Base-by-base conservation (phyloP, 2,888 invertebrate genomes). In the Tanaodytes sp. region DNA sequence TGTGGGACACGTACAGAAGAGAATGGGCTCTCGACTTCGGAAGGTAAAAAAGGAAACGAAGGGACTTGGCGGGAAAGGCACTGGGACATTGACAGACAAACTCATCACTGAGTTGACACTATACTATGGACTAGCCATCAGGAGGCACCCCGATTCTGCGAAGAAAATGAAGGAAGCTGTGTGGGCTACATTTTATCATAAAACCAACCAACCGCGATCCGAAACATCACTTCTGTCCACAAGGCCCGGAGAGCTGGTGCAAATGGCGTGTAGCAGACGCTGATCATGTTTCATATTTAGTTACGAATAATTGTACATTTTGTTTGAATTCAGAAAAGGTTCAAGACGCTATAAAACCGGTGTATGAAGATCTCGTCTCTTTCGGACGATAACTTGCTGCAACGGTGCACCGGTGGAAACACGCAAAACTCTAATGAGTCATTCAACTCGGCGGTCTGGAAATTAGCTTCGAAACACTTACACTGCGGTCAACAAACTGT, bases 111-210 rank as follows among this genome's bases (percentile, higher is more conserved):
- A 27, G 4, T 40, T 52, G 30, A 52, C 40, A 30, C 30, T 31
- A 12, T 52, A 52, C 8, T 52, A 52, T 12, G 40, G 39, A 11
- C 39, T 51, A 5, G 51, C 51, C 8, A 51, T 51, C 39, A 51
- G 61, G n/a, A 42, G 43, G 18, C 33, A 61, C 31, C 37, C 61
- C 12, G 14, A 46, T 42, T 59, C 51, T 30, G 46, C 20, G 15
- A 27, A 45, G 11, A 23, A 48, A 19, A 57, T 57, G 57, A 18
- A 23, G 14, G 15, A 57, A 45, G 57, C 45, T 9, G 12, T 58
- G 3, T 58, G 58, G 58, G 58, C 20, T 18, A 48, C 58, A 11
- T 58, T 36, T 40, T 42, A 45, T 15, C 58, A 58, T n/a, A 58
- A 58, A 19, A 39, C 48, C 58, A 15, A 58, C 43, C 11, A 42